Conservation (phyloP, 2,888 invertebrate genomes). For the Psylliodes chrysocephalus region DNA sequence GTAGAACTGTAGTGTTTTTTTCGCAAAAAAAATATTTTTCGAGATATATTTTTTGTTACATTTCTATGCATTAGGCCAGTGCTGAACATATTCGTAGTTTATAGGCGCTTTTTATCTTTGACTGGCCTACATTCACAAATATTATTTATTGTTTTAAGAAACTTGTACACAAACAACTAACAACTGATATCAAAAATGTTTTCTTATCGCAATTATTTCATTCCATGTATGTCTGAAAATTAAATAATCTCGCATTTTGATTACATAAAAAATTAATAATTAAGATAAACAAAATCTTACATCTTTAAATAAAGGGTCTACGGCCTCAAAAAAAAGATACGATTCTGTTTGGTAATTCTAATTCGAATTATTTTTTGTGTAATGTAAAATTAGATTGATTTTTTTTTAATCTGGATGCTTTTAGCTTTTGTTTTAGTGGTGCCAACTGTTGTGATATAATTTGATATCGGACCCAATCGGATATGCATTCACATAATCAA, state of each 20-base stretch:
- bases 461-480: conserved; percentile 39
- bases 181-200: neutral
- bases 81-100: too few relatives aligned
- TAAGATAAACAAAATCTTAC: too few relatives aligned
- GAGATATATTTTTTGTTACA: too few relatives aligned
- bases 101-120: neutral
- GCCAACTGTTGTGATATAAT: conserved; percentile 35
- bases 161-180: conserved; percentile 1
- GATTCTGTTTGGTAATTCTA: too few relatives aligned
- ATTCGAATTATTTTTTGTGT: too few relatives aligned
- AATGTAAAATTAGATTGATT: neutral
- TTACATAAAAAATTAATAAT: too few relatives aligned
- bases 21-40: too few relatives aligned
- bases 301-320: too few relatives aligned
- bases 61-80: too few relatives aligned
- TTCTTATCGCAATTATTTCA: conserved; percentile 3
- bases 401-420: neutral
- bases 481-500: conserved; percentile 46
- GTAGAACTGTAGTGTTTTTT: too few relatives aligned
- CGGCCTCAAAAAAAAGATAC: too few relatives aligned
- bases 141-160: neutral
- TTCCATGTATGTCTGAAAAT: neutral
- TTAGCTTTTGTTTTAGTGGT: conserved; percentile 7
- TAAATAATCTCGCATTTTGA: too few relatives aligned
- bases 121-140: conserved; percentile 2